Evolutionary conservation across 2,113 vertebrate species (phyloP).

Genomic region (Paedocypris sp.): DNA sequence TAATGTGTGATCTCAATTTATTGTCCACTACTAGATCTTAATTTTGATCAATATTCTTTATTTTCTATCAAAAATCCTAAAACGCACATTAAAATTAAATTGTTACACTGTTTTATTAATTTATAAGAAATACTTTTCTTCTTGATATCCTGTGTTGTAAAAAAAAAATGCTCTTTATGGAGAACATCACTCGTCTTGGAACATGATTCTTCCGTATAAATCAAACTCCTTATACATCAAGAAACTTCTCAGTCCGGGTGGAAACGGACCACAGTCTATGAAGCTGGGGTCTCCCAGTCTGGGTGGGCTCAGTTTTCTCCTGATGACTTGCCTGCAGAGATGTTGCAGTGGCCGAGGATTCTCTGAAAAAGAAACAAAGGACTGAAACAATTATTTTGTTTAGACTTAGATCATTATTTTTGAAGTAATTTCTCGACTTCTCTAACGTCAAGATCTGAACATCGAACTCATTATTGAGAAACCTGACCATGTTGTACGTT

Average conservation of each 20-base stretch:
- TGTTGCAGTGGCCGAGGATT: slow-evolving; percentile 72
- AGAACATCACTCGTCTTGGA: slow-evolving; percentile 27
- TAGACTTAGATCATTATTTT: background rate
- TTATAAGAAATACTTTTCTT: no score
- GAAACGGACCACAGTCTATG: slow-evolving; percentile 56
- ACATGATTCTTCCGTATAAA: slow-evolving; percentile 59
- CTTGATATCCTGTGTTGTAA: no score
- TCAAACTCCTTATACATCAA: slow-evolving; percentile 76
- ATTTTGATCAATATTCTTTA: no score
- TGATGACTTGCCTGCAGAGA: slow-evolving; percentile 71
- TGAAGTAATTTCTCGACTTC: no score
- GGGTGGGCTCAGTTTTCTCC: slow-evolving; percentile 59
- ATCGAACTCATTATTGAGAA: no score
- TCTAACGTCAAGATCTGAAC: no score
- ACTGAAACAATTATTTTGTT: background rate
- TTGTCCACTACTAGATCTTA: no score
- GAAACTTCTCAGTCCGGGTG: slow-evolving; percentile 63
- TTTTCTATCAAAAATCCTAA: no score
- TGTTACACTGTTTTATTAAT: no score
- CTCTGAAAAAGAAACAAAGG: slow-evolving; percentile 46
- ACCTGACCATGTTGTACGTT: background rate
- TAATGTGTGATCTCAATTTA: no score
- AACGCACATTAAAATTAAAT: no score
- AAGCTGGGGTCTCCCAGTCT: slow-evolving; percentile 49
- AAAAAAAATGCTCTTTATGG: background rate